These are phyloP conservation scores for Drosophila rhopaloa DNA, from an alignment of 1,140 invertebrate species.

Conservation along the genomic window DNA sequence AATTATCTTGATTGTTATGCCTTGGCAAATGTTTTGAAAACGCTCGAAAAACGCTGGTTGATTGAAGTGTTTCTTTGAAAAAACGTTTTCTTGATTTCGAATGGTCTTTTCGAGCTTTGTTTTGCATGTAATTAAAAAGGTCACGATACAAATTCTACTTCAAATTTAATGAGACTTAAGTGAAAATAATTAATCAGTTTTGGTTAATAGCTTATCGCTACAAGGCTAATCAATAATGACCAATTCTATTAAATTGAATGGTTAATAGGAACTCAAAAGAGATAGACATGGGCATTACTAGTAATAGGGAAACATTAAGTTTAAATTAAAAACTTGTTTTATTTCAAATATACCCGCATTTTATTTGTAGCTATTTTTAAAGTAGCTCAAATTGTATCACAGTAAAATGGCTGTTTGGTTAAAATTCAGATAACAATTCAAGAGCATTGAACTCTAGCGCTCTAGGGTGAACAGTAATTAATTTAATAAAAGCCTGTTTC, in stretches of 20 bases:
- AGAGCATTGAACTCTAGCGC: slow-evolving; percentile 26
- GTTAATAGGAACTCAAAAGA: too few species aligned
- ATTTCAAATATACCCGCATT: neutral
- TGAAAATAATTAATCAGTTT: slow-evolving; percentile 33
- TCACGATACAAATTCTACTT: neutral
- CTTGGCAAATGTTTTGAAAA: slow-evolving; percentile 65
- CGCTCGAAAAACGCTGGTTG: slow-evolving; percentile 28
- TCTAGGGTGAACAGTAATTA: slow-evolving; percentile 9
- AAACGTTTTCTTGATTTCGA: slow-evolving; percentile 28
- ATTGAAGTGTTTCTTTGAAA: slow-evolving; percentile 25
- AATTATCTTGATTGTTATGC: slow-evolving; percentile 59
- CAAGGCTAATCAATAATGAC: slow-evolving; percentile 25
- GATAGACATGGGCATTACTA: neutral
- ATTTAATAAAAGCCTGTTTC: slow-evolving; percentile 23
- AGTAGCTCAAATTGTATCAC: neutral
- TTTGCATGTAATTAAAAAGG: slow-evolving; percentile 40
- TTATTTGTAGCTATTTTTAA: neutral
- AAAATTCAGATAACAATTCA: neutral
- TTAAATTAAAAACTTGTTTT: neutral
- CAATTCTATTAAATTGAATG: slow-evolving; percentile 1
- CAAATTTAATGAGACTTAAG: slow-evolving; percentile 10
- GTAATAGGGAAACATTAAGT: neutral
- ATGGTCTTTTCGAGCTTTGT: slow-evolving; percentile 4
- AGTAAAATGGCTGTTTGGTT: neutral
- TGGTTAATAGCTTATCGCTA: slow-evolving; percentile 13